Conservation (phyloP, 2,888 invertebrate genomes). For the Anticlea derivata region DNA sequence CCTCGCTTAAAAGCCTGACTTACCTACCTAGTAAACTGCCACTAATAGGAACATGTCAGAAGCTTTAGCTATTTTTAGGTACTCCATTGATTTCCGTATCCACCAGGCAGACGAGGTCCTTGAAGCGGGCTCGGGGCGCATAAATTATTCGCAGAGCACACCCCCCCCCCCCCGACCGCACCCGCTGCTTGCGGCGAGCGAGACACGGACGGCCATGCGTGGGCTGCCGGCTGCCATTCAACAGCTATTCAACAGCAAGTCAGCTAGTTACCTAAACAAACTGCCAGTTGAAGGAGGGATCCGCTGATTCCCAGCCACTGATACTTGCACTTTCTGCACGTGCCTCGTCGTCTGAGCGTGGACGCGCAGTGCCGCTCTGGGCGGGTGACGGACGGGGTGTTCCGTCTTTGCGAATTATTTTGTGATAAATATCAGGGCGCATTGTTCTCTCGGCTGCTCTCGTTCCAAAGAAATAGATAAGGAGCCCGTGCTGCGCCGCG, state of each 20-base stretch:
- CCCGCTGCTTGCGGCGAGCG: background rate
- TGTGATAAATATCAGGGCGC: conserved; percentile 33
- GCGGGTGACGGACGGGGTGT: background rate
- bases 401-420: conserved; percentile 33
- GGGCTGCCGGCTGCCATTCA: too few species aligned
- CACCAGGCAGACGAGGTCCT: conserved; percentile 24
- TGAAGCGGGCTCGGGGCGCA: conserved; percentile 20
- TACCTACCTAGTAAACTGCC: too few species aligned
- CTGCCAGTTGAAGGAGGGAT: background rate
- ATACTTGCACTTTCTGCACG: background rate
- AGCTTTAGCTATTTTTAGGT: conserved; percentile 28
- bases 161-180: conserved; percentile 15
- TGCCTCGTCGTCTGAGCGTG: background rate
- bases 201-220: conserved; percentile 11
- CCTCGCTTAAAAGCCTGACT: too few species aligned
- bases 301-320: background rate
- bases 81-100: conserved; percentile 35
- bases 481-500: conserved; percentile 3
- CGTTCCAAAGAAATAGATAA: conserved; percentile 18
- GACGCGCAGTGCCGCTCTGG: background rate
- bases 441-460: conserved; percentile 10
- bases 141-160: conserved; percentile 37
- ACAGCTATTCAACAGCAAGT: background rate
- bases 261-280: background rate
- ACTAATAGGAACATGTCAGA: conserved; percentile 11